phyloP scores from a whole-genome alignment of 2,113 vertebrate species.

The Cinclus cinclus region DNA sequence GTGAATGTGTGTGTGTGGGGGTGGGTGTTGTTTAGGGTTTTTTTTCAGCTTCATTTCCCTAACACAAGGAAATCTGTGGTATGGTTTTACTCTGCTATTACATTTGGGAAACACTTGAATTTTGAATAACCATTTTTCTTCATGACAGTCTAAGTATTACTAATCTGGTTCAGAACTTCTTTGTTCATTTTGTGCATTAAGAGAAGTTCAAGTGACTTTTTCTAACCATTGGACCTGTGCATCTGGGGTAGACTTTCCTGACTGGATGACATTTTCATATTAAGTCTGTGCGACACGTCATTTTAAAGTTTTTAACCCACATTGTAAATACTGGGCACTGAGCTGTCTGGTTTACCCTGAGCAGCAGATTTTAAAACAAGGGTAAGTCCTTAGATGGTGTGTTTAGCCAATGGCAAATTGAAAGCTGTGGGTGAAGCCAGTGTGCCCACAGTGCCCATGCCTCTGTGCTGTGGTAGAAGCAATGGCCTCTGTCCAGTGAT shows the following conservation, averaged over 20 bases:
- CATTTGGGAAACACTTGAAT: not conserved
- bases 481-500: not conserved
- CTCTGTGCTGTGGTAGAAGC: not conserved
- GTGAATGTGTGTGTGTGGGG: not conserved
- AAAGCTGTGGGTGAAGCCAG: not conserved
- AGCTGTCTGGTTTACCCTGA: not conserved
- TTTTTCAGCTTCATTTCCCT: not conserved
- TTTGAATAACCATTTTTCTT: conserved; percentile 6
- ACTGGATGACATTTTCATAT: not conserved
- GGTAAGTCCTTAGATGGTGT: not conserved
- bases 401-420: not conserved
- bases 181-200: not conserved
- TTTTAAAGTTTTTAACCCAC: not conserved
- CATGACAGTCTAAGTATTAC: not conserved
- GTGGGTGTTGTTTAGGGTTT: not conserved
- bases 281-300: not conserved
- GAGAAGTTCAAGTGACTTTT: not conserved
- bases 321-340: not conserved
- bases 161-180: not conserved
- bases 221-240: not conserved
- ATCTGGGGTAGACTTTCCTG: not conserved
- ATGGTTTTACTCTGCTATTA: not conserved
- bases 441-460: not conserved
- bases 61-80: not conserved
- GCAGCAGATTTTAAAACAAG: not conserved